Evolutionary conservation across 2,113 vertebrate species (phyloP).

Genomic region (Nycticryphes semicollaris): DNA sequence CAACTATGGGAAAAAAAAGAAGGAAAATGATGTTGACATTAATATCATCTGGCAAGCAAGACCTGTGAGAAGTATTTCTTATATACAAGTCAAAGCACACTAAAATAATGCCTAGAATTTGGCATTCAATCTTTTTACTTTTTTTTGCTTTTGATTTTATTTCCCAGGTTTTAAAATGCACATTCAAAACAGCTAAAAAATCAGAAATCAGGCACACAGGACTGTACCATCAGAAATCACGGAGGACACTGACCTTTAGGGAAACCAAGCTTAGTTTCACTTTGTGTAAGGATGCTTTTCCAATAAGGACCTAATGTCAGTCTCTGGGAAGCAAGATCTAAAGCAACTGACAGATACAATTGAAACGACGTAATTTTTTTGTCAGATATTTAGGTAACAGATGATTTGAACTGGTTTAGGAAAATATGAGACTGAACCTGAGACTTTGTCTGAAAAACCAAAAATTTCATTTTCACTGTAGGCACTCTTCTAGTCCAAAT

Average conservation of each 20-base stretch:
- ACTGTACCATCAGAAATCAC: background rate
- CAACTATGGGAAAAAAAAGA: constrained; percentile 64
- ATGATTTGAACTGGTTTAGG: background rate
- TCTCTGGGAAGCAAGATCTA: background rate
- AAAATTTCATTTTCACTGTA: background rate
- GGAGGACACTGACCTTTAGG: fast-evolving
- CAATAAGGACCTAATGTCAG: background rate
- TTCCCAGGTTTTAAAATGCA: background rate
- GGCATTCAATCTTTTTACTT: background rate
- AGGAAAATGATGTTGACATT: background rate
- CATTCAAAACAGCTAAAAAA: background rate
- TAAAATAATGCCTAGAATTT: background rate
- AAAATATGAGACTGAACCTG: background rate
- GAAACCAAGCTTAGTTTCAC: background rate
- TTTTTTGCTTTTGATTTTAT: background rate
- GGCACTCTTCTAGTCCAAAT: background rate
- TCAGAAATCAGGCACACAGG: background rate
- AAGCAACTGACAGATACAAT: background rate
- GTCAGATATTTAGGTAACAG: background rate
- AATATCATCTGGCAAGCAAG: background rate
- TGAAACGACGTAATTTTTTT: background rate
- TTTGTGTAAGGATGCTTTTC: background rate
- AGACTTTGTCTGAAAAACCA: background rate
- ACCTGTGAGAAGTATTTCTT: background rate
- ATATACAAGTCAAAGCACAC: background rate